phyloP scores from a whole-genome alignment of 2,888 invertebrate species.

The Acanthosoma haemorrhoidale region DNA sequence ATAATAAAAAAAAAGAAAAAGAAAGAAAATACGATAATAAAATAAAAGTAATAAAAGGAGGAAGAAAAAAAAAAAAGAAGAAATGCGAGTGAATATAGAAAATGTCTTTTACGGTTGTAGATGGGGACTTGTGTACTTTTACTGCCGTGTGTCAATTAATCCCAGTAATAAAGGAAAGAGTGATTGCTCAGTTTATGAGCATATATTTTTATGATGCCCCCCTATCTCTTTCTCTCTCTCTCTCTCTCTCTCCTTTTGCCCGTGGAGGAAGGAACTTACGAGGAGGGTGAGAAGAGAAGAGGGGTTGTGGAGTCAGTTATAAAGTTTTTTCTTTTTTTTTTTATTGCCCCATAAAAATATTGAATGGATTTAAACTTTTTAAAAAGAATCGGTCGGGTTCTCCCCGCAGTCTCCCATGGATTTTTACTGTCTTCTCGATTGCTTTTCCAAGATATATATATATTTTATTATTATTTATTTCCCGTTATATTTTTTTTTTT shows the following conservation, averaged over 20 bases:
- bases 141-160: conserved; percentile 24
- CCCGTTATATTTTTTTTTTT: not conserved
- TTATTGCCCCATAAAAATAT: conserved; percentile 25
- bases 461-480: not conserved
- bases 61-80: too few species aligned
- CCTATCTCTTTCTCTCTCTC: too few species aligned
- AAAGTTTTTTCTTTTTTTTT: too few species aligned
- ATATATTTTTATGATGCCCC: conserved; percentile 27
- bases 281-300: too few species aligned
- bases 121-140: conserved; percentile 8
- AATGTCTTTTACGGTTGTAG: not conserved
- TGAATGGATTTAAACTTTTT: conserved; percentile 23
- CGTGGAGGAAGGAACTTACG: too few species aligned
- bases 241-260: too few species aligned
- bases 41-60: not conserved
- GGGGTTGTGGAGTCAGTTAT: too few species aligned
- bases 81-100: not conserved
- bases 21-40: not conserved
- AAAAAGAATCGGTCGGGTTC: not conserved
- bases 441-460: not conserved
- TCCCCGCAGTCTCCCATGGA: not conserved
- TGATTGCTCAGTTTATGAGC: conserved; percentile 27
- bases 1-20: not conserved
- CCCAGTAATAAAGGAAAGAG: conserved; percentile 25
- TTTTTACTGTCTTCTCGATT: not conserved